Evolutionary conservation across 30 jellyfish, hydroid and myxozoan species (phyloP), one percentile per base, ranked within the genome.

Genomic region (Turritopsis rubra): DNA sequence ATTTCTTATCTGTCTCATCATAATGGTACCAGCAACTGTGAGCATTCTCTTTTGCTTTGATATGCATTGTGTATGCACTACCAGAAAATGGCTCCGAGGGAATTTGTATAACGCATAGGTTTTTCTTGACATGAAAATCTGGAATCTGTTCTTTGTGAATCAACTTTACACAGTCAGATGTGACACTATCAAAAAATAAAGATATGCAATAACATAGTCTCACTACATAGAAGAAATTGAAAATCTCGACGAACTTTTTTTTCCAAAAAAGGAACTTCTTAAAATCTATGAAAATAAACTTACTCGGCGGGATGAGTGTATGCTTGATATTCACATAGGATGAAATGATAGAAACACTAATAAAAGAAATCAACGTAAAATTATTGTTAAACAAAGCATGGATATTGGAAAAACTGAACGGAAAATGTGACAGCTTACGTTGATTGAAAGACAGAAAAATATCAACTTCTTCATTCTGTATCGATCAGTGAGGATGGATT

Each of bases 1-100:
- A 68, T 68, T 68, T 1, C 21, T 27, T 23, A 17, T 68, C 77
- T 1, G 16, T 68, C 17, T 16, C 77, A 27, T n/a, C 28, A 68
- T 68, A 68, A 22, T 68, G 54, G 82, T n/a, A 74, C 53, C 53
- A 74, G 24, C 82, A 74, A 9, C 41, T 74, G 13, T 28, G 60
- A 17, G 70, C 19, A 13, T 30, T 19, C 65, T 28, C 13, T 21
- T 24, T 22, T 71, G 41, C 18, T 74, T 23, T 23, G 16, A 74
- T 24, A 27, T 19, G 7, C 24, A 74, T 8, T 8, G 82, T 74
- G 21, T 74, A 74, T 24, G 26, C 65, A 18, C 65, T 9, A 20
- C 82, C 82, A 30, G 54, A 23, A 74, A 74, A 74, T 24, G 60
- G 26, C 13, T 22, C 18, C 26, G 28, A 22, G 53, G 82, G 82